These are phyloP conservation scores for Holacanthella duospinosa DNA, from an alignment of 2,888 invertebrate species.

Conservation along the genomic window DNA sequence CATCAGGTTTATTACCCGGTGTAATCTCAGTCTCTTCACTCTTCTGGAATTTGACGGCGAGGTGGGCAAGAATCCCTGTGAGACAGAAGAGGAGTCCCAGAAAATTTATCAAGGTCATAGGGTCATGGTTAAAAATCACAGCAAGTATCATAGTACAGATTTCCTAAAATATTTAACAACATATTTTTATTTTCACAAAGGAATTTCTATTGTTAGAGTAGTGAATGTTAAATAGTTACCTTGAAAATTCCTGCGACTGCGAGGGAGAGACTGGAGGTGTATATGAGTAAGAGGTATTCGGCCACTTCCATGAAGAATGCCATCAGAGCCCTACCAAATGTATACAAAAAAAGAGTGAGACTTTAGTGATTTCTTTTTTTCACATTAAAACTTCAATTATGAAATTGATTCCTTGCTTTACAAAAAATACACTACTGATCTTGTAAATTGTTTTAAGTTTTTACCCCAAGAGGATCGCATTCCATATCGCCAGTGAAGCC, in stretches of 20 bases:
- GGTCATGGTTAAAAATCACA: conserved; percentile 74
- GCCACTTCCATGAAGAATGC: conserved; percentile 90
- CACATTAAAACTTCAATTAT: too few relatives aligned
- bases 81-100: conserved; percentile 78
- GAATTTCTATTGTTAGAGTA: too few relatives aligned
- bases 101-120: conserved; percentile 68
- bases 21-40: background rate
- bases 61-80: conserved; percentile 74
- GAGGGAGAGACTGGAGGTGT: conserved; percentile 90
- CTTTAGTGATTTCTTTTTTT: too few relatives aligned
- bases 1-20: too few relatives aligned
- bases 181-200: too few relatives aligned
- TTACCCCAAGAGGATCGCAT: too few relatives aligned
- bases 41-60: conserved; percentile 53
- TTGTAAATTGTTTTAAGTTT: too few relatives aligned
- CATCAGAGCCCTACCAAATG: conserved; percentile 66
- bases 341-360: conserved; percentile 15
- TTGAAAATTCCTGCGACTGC: conserved; percentile 94
- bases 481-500: too few relatives aligned
- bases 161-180: too few relatives aligned
- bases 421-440: too few relatives aligned
- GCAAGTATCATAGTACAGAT: conserved; percentile 82
- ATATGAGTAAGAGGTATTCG: conserved; percentile 84
- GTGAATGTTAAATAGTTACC: conserved; percentile 52
- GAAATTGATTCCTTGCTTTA: too few relatives aligned